Base-by-base conservation (phyloP, 2,797 vertebrate genomes). In the Neoniphon sammara region DNA sequence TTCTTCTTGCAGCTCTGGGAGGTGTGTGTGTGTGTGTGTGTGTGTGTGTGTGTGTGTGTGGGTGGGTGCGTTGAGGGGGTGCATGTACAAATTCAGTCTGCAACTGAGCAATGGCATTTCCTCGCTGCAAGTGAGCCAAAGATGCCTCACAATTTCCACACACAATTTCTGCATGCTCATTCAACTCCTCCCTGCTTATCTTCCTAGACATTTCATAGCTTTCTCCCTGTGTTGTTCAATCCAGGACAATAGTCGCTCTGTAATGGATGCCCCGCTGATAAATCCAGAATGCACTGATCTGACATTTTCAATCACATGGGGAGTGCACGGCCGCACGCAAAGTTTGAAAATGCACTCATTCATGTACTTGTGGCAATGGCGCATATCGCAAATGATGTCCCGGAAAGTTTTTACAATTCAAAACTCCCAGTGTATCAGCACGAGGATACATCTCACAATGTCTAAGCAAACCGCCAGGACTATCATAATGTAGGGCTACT, bases 231-330 rank as follows among this genome's bases (percentile, higher is more conserved):
- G 39, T 42, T 14, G 11, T 42, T 42, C 39, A 42, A 42, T 12
- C 39, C 39, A 42, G 39, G 39, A 42, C 39, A 42, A 23, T 3
- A 53, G 31, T 7, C 20, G 55, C 7, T 57, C 31, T 58, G 59
- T 27, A 34, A 65, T 7, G 49, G 14, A 82, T 63, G 36, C 54
- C 47, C 44, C 30, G 63, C 56, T 75, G 70, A 79, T 73, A 7
- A 66, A 47, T 58, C 25, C 69, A 57, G 23, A 59, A 53, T 65
- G 58, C 57, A 86, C 77, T 78, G 78, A 87, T 87, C 80, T 81
- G 77, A 78, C 76, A 81, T 90, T 89, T 91, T 81, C 85, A 89
- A 85, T 89, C 87, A 86, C 81, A 78, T 78, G 75, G 63, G 25
- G 56, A 80, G 77, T 8, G 68, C 72, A 81, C 83, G 78, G 74